These are phyloP conservation scores for Chromobotia macracanthus DNA, from an alignment of 2,797 vertebrate species.

Conservation along the genomic window DNA sequence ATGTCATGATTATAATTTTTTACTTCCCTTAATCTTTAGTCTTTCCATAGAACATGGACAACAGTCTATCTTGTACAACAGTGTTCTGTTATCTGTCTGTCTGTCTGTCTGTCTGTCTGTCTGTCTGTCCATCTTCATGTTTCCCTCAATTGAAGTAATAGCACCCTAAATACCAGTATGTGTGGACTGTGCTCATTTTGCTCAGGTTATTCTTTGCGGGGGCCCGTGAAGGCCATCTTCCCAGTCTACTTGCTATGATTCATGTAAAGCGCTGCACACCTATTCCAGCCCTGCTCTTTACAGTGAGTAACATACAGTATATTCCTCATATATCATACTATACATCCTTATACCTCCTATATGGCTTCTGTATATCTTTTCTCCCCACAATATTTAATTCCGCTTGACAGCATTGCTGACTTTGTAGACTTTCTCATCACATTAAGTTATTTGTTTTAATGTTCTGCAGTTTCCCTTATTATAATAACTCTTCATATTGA, in stretches of 20 bases:
- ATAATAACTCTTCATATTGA: neutral
- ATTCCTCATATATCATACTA: neutral
- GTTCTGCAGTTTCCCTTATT: neutral
- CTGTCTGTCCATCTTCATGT: neutral
- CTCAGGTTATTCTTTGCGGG: constrained; percentile 90
- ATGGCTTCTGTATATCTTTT: too few species aligned
- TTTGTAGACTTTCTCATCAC: neutral
- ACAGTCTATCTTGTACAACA: neutral
- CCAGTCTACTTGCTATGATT: constrained; percentile 92
- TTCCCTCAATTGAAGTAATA: neutral
- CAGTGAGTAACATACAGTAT: constrained; percentile 75
- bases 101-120: neutral
- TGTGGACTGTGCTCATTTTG: constrained; percentile 13
- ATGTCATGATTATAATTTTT: neutral
- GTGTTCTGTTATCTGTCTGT: neutral
- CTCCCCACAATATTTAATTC: neutral
- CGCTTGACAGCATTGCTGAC: neutral
- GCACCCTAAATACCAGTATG: constrained; percentile 3
- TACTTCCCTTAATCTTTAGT: neutral
- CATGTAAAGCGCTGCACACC: constrained; percentile 90
- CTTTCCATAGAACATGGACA: too few species aligned
- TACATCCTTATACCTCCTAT: too few species aligned
- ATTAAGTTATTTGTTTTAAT: neutral
- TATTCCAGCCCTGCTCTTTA: constrained; percentile 90
- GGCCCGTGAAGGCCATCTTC: constrained; percentile 92